phyloP scores from a whole-genome alignment of 2,888 invertebrate genomes.

The Xiphydria camelus region DNA sequence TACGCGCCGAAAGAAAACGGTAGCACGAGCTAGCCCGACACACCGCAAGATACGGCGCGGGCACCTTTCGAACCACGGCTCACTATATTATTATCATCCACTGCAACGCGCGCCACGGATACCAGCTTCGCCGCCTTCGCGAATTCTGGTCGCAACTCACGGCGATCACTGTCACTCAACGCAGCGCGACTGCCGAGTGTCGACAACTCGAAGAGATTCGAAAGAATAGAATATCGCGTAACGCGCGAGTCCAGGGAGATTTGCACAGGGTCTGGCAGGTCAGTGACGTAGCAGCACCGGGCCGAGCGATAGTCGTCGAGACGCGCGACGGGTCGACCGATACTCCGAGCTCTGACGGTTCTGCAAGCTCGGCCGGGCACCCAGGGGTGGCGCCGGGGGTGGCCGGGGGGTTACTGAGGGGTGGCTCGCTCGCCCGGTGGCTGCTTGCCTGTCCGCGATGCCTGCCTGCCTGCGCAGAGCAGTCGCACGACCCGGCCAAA shows the following conservation, averaged over 20 bases:
- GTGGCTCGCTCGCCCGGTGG: conserved; percentile 26
- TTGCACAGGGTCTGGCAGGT: conserved; percentile 21
- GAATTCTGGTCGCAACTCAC: no score
- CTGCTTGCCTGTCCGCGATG: conserved; percentile 22
- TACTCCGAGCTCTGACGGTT: conserved; percentile 25
- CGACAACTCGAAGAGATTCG: no score
- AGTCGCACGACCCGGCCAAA: conserved; percentile 34
- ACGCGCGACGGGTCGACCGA: conserved; percentile 1
- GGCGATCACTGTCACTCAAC: no score
- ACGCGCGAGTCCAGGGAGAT: conserved; percentile 1
- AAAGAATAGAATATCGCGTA: no score
- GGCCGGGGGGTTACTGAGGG: conserved; percentile 6
- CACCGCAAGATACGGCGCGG: no score
- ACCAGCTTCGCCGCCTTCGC: no score
- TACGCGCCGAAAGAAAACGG: no score
- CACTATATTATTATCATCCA: no score
- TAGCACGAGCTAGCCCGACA: not conserved
- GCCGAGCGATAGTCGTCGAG: not conserved
- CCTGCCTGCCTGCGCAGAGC: conserved; percentile 26
- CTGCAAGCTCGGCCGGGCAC: conserved; percentile 36
- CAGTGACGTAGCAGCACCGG: conserved; percentile 21
- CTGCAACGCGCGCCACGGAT: no score
- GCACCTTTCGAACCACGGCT: no score
- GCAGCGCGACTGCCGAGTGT: no score
- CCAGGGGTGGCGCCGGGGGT: conserved; percentile 28